Base-by-base conservation (phyloP, 1,140 invertebrate species). In the Rhyacophila brunnea region DNA sequence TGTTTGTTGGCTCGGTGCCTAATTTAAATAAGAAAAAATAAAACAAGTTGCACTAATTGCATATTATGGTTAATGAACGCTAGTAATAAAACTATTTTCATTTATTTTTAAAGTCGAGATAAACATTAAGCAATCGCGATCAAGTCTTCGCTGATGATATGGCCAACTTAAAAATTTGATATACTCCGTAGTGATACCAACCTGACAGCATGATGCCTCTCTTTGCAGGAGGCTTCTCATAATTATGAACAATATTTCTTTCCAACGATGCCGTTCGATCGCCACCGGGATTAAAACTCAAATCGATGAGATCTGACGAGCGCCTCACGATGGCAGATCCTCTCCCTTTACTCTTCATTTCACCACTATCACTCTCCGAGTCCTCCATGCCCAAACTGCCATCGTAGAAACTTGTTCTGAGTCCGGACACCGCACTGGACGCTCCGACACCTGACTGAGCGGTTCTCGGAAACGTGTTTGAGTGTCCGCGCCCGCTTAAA, bases 251-350 rank as follows among this genome's bases (percentile, higher is more conserved):
- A 59, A 17, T 17, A 51, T 55, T 72, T 77, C 20, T 75, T 71
- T 15, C 68, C 67, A 28, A 72, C 71, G 19, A 71, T 66, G 61
- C 71, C 70, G 0, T 71, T 66, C 6, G 58, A 54, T 0, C 54
- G 14, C 36, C 46, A 62, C 11, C 70, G 66, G 0, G 68, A 66
- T 43, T 70, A 0, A 68, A 74, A 56, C 79, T 82, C n/a, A 85
- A 66, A 62, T 81, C 83, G 49, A 85, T 82, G 15, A 84, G 81
- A 57, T 85, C 83, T 1, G 71, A 75, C 46, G 70, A 71, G 58
- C 77, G 69, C 68, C 76, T 77, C 13, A 68, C 66, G 13, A 64
- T 65, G 4, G 51, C 61, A 68, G 68, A 64, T 70, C 71, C 19
- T 70, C 69, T 28, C 4, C 9, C 19, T 70, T 68, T 28, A 9